Evolutionary conservation across 1,140 invertebrate species (phyloP), one percentile per base, ranked within the genome.

Genomic region (Heliconius nattereri): DNA sequence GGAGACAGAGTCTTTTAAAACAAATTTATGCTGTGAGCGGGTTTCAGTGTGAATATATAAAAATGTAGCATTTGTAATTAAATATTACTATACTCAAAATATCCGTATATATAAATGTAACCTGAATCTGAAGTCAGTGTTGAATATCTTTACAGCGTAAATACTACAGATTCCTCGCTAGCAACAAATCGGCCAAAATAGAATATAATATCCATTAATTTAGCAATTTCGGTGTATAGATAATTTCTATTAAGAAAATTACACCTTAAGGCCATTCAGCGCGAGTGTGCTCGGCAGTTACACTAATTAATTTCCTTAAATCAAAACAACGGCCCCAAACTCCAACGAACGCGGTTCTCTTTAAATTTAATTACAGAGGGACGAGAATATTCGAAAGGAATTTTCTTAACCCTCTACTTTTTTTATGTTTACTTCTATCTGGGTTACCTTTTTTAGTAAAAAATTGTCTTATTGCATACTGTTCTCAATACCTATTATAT

Each of bases 301-400:
- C 83, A 89, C 86, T 91, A 90, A 91, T 91, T 91, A 91, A 91
- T 89, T 89, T 86, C 80, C 87, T 88, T 91, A 91, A 91, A 91
- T 91, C 89, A 90, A 91, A 91, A 91, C 89, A 91, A 86, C 84
- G 83, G 78, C 86, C 84, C 84, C 76, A 82, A 83, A 87, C 84
- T 87, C 85, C 83, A 80, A 82, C 79, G 71, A 81, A 78, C 72
- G 80, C 84, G 78, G 83, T 87, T 85, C 88, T 85, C 85, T 85
- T 91, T 88, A 87, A 88, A 91, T 90, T 90, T 90, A 90, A 90
- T 91, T 90, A 89, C 84, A 78, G 84, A 83, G 84, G 85, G 82
- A 83, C 85, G 82, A 81, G 83, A 84, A 86, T 86, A 91, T 86
- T 88, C 81, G 49, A 83, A 85, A 83, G 80, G 75, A 86, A 85